Conservation (phyloP, 2,113 vertebrate genomes). For the Plecturocebus donacophilus region DNA sequence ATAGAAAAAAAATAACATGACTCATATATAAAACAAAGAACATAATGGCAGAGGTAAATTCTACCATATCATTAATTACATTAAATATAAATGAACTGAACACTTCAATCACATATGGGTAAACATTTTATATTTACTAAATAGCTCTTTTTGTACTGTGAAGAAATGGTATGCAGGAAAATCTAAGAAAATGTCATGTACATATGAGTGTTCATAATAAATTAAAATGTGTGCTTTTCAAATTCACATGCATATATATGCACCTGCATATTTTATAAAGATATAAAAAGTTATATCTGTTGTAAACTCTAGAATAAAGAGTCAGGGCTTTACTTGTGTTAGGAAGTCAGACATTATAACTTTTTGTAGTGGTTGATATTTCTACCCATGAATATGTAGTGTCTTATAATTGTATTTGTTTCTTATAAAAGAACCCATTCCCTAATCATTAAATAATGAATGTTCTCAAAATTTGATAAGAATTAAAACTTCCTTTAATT, state of each 20-base stretch:
- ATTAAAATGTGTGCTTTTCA: not conserved
- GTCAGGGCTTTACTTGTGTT: not conserved
- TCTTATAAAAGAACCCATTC: not conserved
- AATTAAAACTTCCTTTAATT: not conserved
- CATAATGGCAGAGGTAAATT: not conserved
- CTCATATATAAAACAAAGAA: not conserved
- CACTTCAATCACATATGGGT: not conserved
- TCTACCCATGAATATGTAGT: not conserved
- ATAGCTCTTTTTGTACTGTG: not conserved
- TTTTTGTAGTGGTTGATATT: not conserved
- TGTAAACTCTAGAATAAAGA: not conserved
- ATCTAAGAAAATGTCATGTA: not conserved
- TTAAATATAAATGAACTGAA: not conserved
- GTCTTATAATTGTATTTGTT: not conserved
- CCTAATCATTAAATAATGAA: not conserved
- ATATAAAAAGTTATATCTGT: not conserved
- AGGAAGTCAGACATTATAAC: not conserved
- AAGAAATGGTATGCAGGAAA: not conserved
- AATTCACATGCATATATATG: not conserved
- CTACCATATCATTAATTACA: not conserved
- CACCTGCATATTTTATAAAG: not conserved
- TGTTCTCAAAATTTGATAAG: not conserved
- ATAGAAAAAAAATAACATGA: not conserved
- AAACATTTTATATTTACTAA: conserved; percentile 14
- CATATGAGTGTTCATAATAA: not conserved